Evolutionary conservation across 2,113 vertebrate genomes (phyloP), one percentile per base, ranked within the genome.

Genomic region (Nesogale talazaci): DNA sequence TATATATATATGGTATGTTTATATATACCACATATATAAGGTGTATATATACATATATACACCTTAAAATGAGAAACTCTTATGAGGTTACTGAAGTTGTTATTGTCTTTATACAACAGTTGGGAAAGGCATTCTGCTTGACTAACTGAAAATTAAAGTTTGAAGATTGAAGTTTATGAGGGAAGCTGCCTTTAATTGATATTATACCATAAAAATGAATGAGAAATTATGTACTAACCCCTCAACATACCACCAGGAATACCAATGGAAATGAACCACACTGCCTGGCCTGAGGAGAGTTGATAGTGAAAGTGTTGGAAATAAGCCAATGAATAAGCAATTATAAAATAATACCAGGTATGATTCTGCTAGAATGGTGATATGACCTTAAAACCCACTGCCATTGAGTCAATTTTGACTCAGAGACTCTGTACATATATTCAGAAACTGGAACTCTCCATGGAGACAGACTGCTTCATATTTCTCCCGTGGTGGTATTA

Each of bases 61-160:
- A 20, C 52, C 59, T 91, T 46, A 42, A 84, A 92, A 29, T 88
- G 8, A 70, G 25, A 85, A 94, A 86, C 15, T 29, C 59, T 84
- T 12, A 8, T 17, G 38, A 75, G 22, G 4, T 36, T 56, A 12
- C 9, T 82, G 25, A 92, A 79, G 22, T 52, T 22, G 2, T 88
- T 46, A 78, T 16, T 69, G 23, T 59, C 89, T 69, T 94, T 57
- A 57, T 27, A 19, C 6, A 11, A 36, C 20, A 61, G 4, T 2
- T 36, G 3, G 19, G 59, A 46, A 25, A 72, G 29, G 23, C 46
- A 79, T 40, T 46, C 40, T 59, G 36, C 23, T 9, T n/a, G 38
- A 11, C 31, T 40, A 23, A 3, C 31, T 40, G 8, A 67, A 52
- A 88, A 85, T n/a, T 17, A 7, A 88, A 83, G 20, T 42, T 70